Conservation (phyloP, 2,113 vertebrate species). For the Neolamprologus longior region DNA sequence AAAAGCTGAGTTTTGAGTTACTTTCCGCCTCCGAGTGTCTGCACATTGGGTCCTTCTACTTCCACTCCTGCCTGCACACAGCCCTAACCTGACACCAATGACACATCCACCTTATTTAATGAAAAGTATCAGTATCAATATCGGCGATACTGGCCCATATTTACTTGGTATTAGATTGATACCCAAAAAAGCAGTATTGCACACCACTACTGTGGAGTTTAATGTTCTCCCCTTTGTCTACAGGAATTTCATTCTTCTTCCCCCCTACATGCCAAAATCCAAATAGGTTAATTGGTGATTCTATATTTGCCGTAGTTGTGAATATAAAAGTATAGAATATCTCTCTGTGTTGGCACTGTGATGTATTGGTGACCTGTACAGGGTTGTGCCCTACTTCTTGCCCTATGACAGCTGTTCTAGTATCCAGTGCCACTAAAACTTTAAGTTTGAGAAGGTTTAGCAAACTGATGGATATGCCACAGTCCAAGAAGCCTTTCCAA, state of each 20-base stretch:
- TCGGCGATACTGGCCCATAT: rapidly evolving
- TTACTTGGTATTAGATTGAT: not conserved
- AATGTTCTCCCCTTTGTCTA: not conserved
- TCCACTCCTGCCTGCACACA: too few species aligned
- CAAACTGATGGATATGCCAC: not conserved
- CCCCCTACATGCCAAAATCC: not conserved
- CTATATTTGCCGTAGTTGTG: rapidly evolving
- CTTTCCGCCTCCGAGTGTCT: too few species aligned
- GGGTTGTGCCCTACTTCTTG: not conserved
- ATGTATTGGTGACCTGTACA: not conserved
- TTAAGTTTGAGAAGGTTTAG: not conserved
- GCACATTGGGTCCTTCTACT: too few species aligned
- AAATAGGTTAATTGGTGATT: not conserved
- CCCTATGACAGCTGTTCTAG: not conserved
- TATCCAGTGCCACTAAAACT: not conserved
- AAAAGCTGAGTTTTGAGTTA: too few species aligned
- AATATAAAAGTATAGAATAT: rapidly evolving
- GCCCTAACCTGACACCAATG: not conserved
- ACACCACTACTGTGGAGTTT: not conserved
- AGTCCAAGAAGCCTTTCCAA: not conserved
- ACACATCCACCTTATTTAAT: not conserved
- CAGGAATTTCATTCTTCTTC: not conserved
- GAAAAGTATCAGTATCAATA: not conserved
- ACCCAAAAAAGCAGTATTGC: not conserved
- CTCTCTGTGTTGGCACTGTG: not conserved